Base-by-base conservation (phyloP, 2,113 vertebrate species). In the Lepidothrix coronata region DNA sequence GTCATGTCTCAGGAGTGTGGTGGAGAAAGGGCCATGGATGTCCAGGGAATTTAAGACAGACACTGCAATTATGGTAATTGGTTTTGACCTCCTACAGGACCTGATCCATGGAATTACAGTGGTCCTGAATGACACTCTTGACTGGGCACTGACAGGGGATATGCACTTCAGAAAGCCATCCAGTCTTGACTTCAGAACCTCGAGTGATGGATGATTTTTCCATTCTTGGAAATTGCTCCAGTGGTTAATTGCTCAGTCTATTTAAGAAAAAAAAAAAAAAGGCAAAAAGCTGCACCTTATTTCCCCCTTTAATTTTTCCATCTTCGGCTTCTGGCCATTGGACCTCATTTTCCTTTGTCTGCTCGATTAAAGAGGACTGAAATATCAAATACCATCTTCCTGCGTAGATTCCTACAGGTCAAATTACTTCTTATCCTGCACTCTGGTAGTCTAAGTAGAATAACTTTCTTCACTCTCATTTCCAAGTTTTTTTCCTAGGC, bases 141-240 rank as follows among this genome's bases (percentile, higher is more conserved):
- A 84, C 79, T 78, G 62, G 79, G 76, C 88, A 65, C 20, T 93
- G 76, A 87, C 17, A 35, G 58, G n/a, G 68, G 73, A 88, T 83
- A 23, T 91, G 61, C 80, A 71, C 78, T 93, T 86, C 73, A 84
- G 86, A 95, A 92, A 95, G 57, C n/a, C 75, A 87, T 87, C 70
- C 76, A 81, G 21, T 81, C 86, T 75, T 92, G 90, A 94, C 66
- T 93, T 93, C 44, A 74, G 62, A 90, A 96, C 76, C 76, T 94
- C 0, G 0, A 95, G 54, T 86, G 88, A 94, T 93, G 80, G 85
- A 89, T 93, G 88, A 95, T 94, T 90, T 95, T 90, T 90, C 67
- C 43, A 74, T 94, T 95, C 90, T 96, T 91, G 92, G 73, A 95
- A 95, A 96, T 94, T 95, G 88, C 76, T 96, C 75, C 82, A 35